These are phyloP conservation scores for Philereme vetulata DNA, from an alignment of 2,888 invertebrate species.

Conservation along the genomic window DNA sequence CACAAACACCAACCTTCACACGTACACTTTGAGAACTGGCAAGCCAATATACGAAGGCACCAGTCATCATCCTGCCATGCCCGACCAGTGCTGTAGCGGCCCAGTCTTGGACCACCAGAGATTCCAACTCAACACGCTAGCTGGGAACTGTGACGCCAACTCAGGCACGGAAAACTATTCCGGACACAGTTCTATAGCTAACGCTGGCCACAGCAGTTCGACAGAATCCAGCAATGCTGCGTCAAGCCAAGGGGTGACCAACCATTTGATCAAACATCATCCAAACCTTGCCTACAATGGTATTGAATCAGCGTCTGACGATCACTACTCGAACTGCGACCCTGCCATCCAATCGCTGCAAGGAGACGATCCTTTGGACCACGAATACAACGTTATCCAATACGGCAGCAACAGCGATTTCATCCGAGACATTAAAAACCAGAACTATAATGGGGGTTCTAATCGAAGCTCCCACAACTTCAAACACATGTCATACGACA, in stretches of 20 bases:
- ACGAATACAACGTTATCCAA: slow-evolving; percentile 81
- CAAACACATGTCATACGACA: slow-evolving; percentile 80
- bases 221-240: slow-evolving; percentile 81
- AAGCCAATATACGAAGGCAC: slow-evolving; percentile 89
- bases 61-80: slow-evolving; percentile 69
- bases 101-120: slow-evolving; percentile 74
- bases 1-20: slow-evolving; percentile 92
- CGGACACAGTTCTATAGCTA: slow-evolving; percentile 84
- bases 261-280: slow-evolving; percentile 80
- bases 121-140: slow-evolving; percentile 81
- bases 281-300: slow-evolving; percentile 77
- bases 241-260: slow-evolving; percentile 78
- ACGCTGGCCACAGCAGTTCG: slow-evolving; percentile 80
- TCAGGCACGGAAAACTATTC: slow-evolving; percentile 86
- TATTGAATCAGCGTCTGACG: slow-evolving; percentile 78
- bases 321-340: slow-evolving; percentile 81
- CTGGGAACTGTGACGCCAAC: slow-evolving; percentile 84
- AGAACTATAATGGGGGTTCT: slow-evolving; percentile 81
- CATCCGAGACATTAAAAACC: slow-evolving; percentile 79
- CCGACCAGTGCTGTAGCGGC: slow-evolving; percentile 73
- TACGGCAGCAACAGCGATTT: slow-evolving; percentile 80
- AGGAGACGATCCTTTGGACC: slow-evolving; percentile 77
- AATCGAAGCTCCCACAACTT: slow-evolving; percentile 80
- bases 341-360: slow-evolving; percentile 78
- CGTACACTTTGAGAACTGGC: slow-evolving; percentile 90